Conservation (phyloP, 2,888 invertebrate genomes). For the Caenorhabditis becei region DNA sequence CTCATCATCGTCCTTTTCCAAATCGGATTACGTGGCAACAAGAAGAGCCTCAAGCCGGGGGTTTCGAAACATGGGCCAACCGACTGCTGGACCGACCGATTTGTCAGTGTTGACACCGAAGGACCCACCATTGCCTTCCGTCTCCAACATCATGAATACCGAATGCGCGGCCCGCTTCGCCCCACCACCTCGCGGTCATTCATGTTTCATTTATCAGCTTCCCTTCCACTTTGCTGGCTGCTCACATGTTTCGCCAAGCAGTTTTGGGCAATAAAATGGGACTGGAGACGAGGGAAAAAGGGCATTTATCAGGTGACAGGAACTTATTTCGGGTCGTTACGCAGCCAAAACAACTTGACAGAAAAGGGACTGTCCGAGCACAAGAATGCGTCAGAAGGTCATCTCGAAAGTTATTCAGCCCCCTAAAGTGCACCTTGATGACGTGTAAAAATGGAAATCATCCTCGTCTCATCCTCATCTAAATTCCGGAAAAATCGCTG, state of each 20-base stretch:
- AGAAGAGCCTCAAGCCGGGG: slow-evolving; percentile 11
- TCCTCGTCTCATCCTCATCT: slow-evolving; percentile 2
- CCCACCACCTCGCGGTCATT: slow-evolving; percentile 20
- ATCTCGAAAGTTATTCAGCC: no score
- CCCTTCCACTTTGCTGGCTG: neutral
- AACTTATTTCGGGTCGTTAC: no score
- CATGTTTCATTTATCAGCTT: slow-evolving; percentile 59
- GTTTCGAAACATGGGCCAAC: neutral
- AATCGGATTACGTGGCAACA: slow-evolving; percentile 48
- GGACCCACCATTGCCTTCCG: neutral
- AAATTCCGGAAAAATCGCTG: slow-evolving; percentile 12
- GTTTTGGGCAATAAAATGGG: neutral
- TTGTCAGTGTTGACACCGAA: slow-evolving; percentile 20
- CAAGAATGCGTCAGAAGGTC: no score
- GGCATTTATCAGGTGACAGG: neutral
- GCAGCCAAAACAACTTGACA: no score
- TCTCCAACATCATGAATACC: slow-evolving; percentile 48
- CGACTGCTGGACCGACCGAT: slow-evolving; percentile 6
- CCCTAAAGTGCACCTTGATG: neutral
- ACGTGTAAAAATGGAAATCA: slow-evolving; percentile 3
- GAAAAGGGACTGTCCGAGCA: no score
- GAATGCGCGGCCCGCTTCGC: slow-evolving; percentile 24
- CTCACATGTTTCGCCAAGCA: slow-evolving; percentile 6
- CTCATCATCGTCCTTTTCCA: slow-evolving; percentile 55
- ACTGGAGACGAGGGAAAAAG: neutral